Base-by-base conservation (phyloP, 2,888 invertebrate genomes). In the Lasioglossum oenotherae region DNA sequence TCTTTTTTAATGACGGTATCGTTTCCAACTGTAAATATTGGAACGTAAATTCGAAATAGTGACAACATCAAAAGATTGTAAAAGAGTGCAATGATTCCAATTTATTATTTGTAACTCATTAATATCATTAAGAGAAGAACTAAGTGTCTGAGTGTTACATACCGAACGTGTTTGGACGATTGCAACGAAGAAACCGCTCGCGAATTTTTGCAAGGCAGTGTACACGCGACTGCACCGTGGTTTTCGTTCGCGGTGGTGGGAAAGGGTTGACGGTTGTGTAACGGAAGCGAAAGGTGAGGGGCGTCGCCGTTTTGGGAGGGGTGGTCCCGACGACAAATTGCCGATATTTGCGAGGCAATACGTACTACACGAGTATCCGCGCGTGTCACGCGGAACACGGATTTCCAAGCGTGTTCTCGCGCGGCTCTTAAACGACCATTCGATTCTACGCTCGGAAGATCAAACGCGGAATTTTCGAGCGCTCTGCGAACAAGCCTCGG, bases 221-320 rank as follows among this genome's bases (percentile, higher is more conserved):
- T 38, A 74, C 19, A 23, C 16, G 41, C 16, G 57, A 35, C 3
- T 31, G 27, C 27, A 16, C 4, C 27, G 27, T 16, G 27, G 27
- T 60, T 27, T 60, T 60, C 14, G 60, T 12, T 27, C 27, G 60
- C 5, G 2, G 31, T 46, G 19, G 3, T 46, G 78, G 64, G 72
- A 57, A 64, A 60, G 31, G 60, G 75, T 14, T 44, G 53, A 35
- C 67, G 81, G 81, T 86, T 87, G 80, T 82, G 86, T 85, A 89
- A 87, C 84, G 74, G 82, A 80, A 77, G 83, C 77, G 83, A 84
- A 83, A 64, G 19, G 78, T 81, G 80, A 80, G 80, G 80, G 84
- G 49, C 38, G 78, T 23, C 78, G 16, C n/a, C 31, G 38, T 31
- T 41, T 35, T 10, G 23, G 10, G 53, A 23, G 73, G 53, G 72